Base-by-base conservation (phyloP, 2,113 vertebrate genomes). In the Hippolais icterina region DNA sequence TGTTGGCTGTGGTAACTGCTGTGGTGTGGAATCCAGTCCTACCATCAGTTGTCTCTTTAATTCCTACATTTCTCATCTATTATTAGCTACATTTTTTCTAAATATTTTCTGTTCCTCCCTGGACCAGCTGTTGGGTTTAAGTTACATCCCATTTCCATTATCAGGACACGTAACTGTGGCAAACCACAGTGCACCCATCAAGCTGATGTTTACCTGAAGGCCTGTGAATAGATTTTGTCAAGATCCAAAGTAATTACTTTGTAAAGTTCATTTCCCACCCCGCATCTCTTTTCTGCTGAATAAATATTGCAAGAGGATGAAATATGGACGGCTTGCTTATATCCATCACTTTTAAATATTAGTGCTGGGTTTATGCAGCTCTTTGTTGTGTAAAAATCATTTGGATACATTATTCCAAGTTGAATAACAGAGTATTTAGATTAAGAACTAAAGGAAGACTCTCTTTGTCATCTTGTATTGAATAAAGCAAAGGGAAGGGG, bases 241-340 rank as follows among this genome's bases (percentile, higher is more conserved):
- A 96, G 95, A 97, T 97, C 94, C 97, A 90, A 97, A 98, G 95
- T 97, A 97, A 98, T 98, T 98, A 97, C 97, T 96, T 90, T 78
- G 94, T 96, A 96, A 98, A 98, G 97, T 97, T 97, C 97, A 97
- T 97, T 97, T 98, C 96, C 65, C 50, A 83, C 75, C 63, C 89
- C 0, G 18, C 83, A 29, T 95, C 92, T 91, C 94, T 95, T 91
- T 87, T 89, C 94, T 96, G 85, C 90, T 85, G 60, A 96, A 98
- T 97, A 97, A 98, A 98, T 97, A 97, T 96, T 98, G 94, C 96
- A 97, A 87, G 87, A 95, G 82, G 84, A 70, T 85, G 95, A 95
- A 97, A 96, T 87, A 90, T 72, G 82, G 91, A 89, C 15, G 11
- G 44, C 87, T 72, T 87, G n/a, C 97, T 97, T 96, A 78, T 96